phyloP scores from a whole-genome alignment of 1,140 invertebrate genomes.

The Cyrtorhinus lividipennis region DNA sequence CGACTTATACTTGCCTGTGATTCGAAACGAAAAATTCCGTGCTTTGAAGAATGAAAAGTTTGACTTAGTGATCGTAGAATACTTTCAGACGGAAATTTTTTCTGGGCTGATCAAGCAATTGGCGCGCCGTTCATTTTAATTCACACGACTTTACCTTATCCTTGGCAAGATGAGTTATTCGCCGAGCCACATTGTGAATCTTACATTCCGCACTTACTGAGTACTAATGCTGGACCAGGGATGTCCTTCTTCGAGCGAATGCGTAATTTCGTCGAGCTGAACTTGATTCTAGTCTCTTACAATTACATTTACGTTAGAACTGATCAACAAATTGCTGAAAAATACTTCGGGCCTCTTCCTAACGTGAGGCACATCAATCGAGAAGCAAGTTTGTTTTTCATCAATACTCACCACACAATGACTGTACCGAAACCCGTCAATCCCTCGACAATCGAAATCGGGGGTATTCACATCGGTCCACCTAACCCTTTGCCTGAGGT shows the following conservation, averaged over 20 bases:
- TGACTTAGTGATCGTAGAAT: constrained; percentile 5
- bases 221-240: background rate
- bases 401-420: constrained; percentile 45
- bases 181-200: background rate
- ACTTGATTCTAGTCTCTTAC: background rate
- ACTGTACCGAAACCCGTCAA: constrained; percentile 40
- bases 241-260: background rate
- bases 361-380: constrained; percentile 36
- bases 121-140: background rate
- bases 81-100: background rate
- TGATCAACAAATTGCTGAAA: constrained; percentile 2
- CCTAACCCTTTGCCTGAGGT: constrained; percentile 38
- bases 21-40: background rate
- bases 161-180: constrained; percentile 1
- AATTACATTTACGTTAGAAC: background rate
- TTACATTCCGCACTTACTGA: background rate
- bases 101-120: constrained; percentile 3
- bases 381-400: constrained; percentile 38
- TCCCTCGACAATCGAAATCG: constrained; percentile 47
- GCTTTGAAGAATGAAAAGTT: background rate
- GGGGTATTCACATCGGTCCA: constrained; percentile 44
- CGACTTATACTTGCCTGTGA: background rate
- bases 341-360: constrained; percentile 25
- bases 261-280: background rate
- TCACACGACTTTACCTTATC: background rate